Conservation (phyloP, 2,888 invertebrate genomes). For the Mythimna loreyi region DNA sequence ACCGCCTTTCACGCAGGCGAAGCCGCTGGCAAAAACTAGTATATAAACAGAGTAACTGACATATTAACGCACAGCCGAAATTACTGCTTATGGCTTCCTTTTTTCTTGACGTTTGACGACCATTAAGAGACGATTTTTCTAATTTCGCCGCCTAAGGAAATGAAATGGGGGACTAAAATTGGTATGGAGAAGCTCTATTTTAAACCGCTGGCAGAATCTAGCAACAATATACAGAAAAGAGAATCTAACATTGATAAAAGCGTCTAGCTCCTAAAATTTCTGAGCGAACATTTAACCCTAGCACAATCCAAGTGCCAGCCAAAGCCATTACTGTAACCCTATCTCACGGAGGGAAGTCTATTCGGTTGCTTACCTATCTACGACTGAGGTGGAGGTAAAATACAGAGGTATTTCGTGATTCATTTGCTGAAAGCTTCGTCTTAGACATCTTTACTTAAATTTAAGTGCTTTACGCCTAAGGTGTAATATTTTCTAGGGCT, state of each 20-base stretch:
- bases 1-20: too few relatives aligned
- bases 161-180: too few relatives aligned
- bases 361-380: conserved; percentile 40
- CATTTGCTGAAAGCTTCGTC: conserved; percentile 36
- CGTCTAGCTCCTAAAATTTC: conserved; percentile 31
- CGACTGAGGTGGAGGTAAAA: conserved; percentile 32
- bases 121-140: too few relatives aligned
- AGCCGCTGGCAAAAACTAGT: too few relatives aligned
- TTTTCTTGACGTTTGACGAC: too few relatives aligned
- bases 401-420: conserved; percentile 58
- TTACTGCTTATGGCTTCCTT: too few relatives aligned
- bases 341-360: conserved; percentile 40
- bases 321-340: conserved; percentile 59
- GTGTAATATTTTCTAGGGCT: background rate
- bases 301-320: conserved; percentile 34
- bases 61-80: too few relatives aligned
- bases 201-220: too few relatives aligned
- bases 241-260: conserved; percentile 7
- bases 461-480: conserved; percentile 3
- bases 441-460: conserved; percentile 37
- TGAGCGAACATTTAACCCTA: conserved; percentile 46
- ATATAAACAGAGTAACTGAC: too few relatives aligned
- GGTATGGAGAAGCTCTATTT: too few relatives aligned
- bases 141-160: too few relatives aligned
- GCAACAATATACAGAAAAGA: background rate